phyloP scores from a whole-genome alignment of 2,113 vertebrate genomes.

The Callithrix jacchus region DNA sequence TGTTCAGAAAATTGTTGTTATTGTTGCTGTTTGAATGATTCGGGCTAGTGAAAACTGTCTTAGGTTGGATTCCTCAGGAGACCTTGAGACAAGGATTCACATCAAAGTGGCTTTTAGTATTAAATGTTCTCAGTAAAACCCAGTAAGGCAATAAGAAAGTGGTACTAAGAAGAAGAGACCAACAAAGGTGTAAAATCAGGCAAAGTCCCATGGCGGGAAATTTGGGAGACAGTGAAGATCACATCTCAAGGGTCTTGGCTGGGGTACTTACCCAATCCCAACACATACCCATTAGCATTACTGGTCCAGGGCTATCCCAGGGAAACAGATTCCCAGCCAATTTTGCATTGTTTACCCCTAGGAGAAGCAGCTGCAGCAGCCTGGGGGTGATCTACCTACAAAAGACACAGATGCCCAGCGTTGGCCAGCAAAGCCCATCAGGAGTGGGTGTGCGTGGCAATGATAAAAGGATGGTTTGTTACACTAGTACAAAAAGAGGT shows the following conservation, averaged over 20 bases:
- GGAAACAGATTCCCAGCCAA: neutral
- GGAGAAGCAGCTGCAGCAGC: neutral
- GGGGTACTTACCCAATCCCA: neutral
- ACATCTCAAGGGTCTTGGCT: neutral
- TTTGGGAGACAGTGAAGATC: neutral
- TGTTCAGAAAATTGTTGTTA: neutral
- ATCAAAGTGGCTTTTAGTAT: neutral
- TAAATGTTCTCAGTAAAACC: conserved; percentile 3
- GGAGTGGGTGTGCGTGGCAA: neutral
- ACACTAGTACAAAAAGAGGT: neutral
- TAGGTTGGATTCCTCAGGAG: neutral
- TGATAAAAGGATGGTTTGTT: neutral
- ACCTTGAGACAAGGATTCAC: neutral
- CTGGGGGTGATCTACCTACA: neutral
- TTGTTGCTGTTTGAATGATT: neutral
- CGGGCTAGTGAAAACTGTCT: neutral
- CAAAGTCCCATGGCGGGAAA: neutral
- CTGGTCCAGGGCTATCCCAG: neutral
- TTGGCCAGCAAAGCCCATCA: too few relatives aligned
- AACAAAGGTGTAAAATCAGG: neutral
- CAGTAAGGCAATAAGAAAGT: neutral
- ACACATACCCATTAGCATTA: neutral
- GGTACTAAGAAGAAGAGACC: neutral
- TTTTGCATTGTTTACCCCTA: neutral
- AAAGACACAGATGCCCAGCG: neutral